Conservation (phyloP, 2,888 invertebrate species). For the Poecilus cupreus region DNA sequence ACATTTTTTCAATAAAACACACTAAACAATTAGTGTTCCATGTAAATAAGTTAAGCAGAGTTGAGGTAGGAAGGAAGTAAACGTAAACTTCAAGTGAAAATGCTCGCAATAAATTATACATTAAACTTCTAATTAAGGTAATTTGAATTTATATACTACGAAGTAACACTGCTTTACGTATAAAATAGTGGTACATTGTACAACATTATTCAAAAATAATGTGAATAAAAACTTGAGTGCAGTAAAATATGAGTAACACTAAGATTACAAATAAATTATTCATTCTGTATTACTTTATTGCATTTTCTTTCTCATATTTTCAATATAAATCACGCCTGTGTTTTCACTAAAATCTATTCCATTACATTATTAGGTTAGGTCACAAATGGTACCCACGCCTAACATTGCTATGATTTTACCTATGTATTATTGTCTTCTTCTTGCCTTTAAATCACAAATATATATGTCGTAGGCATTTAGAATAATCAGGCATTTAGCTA, state of each 20-base stretch:
- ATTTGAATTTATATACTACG: conserved; percentile 29
- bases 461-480: too few species aligned
- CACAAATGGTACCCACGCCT: too few species aligned
- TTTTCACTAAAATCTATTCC: too few species aligned
- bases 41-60: background rate
- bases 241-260: background rate
- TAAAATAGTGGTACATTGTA: conserved; percentile 4
- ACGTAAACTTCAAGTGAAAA: background rate
- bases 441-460: too few species aligned
- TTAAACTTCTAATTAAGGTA: conserved; percentile 38
- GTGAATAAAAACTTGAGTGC: background rate
- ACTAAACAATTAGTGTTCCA: background rate
- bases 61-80: background rate
- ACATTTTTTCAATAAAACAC: background rate
- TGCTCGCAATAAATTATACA: conserved; percentile 22
- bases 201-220: background rate
- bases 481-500: too few species aligned
- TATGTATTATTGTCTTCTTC: too few species aligned
- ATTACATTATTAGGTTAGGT: too few species aligned
- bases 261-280: background rate
- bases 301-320: too few species aligned
- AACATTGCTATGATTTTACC: too few species aligned
- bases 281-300: too few species aligned
- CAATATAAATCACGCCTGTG: too few species aligned
- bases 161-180: conserved; percentile 12